Conservation (phyloP, 2,888 invertebrate genomes). For the Acleris cristana region DNA sequence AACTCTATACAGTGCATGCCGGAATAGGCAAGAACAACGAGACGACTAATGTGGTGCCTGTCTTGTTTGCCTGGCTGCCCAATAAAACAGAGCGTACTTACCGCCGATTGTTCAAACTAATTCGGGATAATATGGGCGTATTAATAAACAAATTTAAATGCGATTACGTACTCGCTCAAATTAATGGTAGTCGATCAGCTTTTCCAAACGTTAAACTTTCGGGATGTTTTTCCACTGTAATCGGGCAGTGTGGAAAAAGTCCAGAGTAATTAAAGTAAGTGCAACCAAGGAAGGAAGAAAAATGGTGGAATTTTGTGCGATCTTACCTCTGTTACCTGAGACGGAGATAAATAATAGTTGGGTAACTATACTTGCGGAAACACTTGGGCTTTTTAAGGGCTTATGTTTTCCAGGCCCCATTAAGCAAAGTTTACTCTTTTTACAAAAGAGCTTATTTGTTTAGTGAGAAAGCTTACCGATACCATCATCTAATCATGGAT, state of each 20-base stretch:
- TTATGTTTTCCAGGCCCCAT: no score
- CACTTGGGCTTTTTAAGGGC: no score
- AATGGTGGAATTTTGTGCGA: constrained; percentile 6
- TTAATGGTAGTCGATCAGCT: constrained; percentile 4
- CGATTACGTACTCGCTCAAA: constrained; percentile 12
- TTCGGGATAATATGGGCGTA: constrained; percentile 8
- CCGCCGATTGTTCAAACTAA: constrained; percentile 12
- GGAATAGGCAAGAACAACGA: background rate
- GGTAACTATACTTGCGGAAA: constrained; percentile 1
- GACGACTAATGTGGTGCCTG: constrained; percentile 7
- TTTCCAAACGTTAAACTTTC: constrained; percentile 7
- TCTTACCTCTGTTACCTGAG: constrained; percentile 16
- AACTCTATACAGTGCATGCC: no score
- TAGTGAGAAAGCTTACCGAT: no score
- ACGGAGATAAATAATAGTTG: constrained; percentile 15
- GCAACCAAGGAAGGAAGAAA: constrained; percentile 12
- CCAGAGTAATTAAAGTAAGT: constrained; percentile 5
- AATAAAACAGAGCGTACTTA: constrained; percentile 1
- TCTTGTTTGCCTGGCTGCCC: constrained; percentile 10
- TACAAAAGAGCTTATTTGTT: no score
- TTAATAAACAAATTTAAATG: constrained; percentile 8
- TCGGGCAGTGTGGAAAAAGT: constrained; percentile 10
- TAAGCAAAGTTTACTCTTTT: no score
- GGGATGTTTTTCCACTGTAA: constrained; percentile 3
- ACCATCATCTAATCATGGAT: no score